Conservation (phyloP, 2,113 vertebrate genomes). For the Hydrochoerus hydrochaeris region DNA sequence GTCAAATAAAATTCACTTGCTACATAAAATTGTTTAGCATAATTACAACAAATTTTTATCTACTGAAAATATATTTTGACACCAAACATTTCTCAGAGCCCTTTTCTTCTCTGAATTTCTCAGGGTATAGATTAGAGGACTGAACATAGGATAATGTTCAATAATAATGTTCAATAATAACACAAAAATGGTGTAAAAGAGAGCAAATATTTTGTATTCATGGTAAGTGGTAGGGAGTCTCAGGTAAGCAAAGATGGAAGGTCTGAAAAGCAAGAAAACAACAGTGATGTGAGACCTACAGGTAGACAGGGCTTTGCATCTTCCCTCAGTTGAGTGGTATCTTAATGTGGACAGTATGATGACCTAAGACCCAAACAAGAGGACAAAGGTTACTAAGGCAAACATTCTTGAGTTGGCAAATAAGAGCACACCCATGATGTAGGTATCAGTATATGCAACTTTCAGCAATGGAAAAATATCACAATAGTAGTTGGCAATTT, state of each 20-base stretch:
- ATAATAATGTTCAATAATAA: no score
- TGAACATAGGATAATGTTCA: no score
- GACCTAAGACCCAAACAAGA: slow-evolving; percentile 1
- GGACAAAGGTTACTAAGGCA: slow-evolving; percentile 8
- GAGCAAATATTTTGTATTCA: slow-evolving; percentile 55
- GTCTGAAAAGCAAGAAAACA: slow-evolving; percentile 7
- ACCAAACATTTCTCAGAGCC: neutral
- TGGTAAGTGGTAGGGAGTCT: slow-evolving; percentile 31
- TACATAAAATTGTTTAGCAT: neutral
- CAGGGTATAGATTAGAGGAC: slow-evolving; percentile 47
- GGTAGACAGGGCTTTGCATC: slow-evolving; percentile 36
- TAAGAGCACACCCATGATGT: neutral
- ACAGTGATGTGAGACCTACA: slow-evolving; percentile 50
- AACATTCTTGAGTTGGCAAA: slow-evolving; percentile 37
- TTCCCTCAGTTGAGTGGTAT: slow-evolving; percentile 45
- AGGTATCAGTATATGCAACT: slow-evolving; percentile 57
- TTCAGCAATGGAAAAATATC: slow-evolving; percentile 62
- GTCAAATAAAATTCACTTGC: neutral
- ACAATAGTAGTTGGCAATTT: slow-evolving; percentile 49
- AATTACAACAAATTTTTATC: neutral
- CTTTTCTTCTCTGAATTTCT: slow-evolving; percentile 64
- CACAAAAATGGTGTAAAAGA: slow-evolving; percentile 48
- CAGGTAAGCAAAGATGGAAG: slow-evolving; percentile 48
- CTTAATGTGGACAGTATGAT: slow-evolving; percentile 10
- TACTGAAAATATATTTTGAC: neutral